Base-by-base conservation (phyloP, 2,113 vertebrate genomes). In the Turdus rufiventris region DNA sequence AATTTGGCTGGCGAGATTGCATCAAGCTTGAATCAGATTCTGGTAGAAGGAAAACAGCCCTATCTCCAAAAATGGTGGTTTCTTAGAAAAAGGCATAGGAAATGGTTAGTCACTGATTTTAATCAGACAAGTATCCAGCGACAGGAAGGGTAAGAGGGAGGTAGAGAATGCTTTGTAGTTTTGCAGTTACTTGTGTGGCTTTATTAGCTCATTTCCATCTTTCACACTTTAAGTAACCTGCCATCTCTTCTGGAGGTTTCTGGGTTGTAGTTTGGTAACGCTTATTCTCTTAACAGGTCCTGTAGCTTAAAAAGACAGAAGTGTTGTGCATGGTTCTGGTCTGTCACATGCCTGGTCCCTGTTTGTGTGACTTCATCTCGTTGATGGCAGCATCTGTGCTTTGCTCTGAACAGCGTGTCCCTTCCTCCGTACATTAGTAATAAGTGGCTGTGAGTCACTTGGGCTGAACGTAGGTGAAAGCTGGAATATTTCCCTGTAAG, bases 21-120 rank as follows among this genome's bases (percentile, higher is more conserved):
- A 94, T 94, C 80, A 57, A 92, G 24, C 34, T 86, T 57, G 54
- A 86, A 82, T 90, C 71, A 82, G 84, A 85, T 83, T 76, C 50
- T 91, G n/a, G 31, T 86, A 51, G 82, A 80, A 74, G 82, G 63
- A 94, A 88, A 70, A 88, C 8, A 10, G 23, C 43, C 33, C 43
- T 70, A 67, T 38, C 31, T 91, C 79, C 21, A 63, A 68, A 88
- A 92, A 63, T 40, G 38, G 53, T 58, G 51, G 43, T 88, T 93
- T 94, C 90, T 90, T 94, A 85, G 89, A 77, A 95, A 95, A 95
- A 89, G 34, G 34, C 60, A 13, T 70, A 85, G 81, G 81, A 94
- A 91, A 66, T 65, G 61, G 26, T 93, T 91, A 96, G 80, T 92
- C 77, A 87, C 14, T 83, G 72, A 83, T 88, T 94, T 83, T 91